Conservation (phyloP, 2,888 invertebrate genomes). For the Chamaedrilus cognettii region DNA sequence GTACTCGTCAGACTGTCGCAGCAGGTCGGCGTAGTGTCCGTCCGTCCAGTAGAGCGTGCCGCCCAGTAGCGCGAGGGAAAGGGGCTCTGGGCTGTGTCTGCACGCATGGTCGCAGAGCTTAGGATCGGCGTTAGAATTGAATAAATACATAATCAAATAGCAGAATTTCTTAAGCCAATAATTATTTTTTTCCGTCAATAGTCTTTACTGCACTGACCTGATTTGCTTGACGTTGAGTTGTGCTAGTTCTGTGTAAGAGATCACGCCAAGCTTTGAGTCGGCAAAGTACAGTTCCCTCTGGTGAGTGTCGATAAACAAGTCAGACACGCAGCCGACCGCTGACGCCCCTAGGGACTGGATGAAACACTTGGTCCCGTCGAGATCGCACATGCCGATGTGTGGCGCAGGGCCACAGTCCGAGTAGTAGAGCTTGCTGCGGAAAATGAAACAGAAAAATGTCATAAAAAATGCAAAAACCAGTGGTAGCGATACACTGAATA, state of each 20-base stretch:
- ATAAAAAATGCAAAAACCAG: too few relatives aligned
- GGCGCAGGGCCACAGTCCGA: background rate
- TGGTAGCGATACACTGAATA: too few relatives aligned
- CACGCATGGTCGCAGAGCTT: too few relatives aligned
- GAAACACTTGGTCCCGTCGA: background rate
- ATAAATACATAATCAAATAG: too few relatives aligned
- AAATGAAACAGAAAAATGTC: too few relatives aligned
- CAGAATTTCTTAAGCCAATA: too few relatives aligned
- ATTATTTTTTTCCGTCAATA: too few relatives aligned
- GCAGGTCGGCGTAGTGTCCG: background rate
- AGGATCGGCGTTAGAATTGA: too few relatives aligned
- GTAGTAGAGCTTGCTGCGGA: background rate
- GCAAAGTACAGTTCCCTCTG: background rate
- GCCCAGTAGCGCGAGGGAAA: background rate
- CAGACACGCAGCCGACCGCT: background rate
- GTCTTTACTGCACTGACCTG: too few relatives aligned
- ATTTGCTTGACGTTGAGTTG: background rate
- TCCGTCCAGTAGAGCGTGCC: background rate
- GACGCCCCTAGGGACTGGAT: background rate
- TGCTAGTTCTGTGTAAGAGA: background rate
- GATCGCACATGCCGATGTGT: background rate
- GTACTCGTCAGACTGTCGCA: background rate
- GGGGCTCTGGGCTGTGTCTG: background rate
- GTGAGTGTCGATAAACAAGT: background rate
- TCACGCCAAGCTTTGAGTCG: background rate